A percentile compares a stretch with the other conserved stretches of the same genome.
phyloP scores from a whole-genome alignment of 2,113 vertebrate genomes.

The Marmota monax region DNA sequence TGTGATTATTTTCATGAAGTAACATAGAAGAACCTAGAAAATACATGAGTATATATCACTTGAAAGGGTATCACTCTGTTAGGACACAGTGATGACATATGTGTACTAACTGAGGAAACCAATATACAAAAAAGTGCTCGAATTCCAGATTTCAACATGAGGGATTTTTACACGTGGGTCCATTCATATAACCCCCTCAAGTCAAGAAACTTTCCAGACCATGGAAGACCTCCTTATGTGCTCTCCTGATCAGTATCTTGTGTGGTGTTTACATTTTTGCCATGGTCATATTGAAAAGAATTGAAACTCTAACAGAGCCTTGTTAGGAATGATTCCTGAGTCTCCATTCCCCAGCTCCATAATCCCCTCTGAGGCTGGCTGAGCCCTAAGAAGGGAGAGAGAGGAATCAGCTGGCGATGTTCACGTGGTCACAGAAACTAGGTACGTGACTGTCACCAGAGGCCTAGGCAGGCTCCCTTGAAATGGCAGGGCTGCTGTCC shows the following conservation, averaged over 20 bases:
- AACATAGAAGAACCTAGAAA: background rate
- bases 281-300: background rate
- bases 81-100: background rate
- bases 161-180: background rate
- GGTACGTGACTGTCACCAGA: constrained; percentile 44
- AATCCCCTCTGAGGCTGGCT: background rate
- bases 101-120: background rate
- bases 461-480: background rate
- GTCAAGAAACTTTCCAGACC: background rate
- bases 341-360: background rate
- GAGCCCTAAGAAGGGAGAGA: background rate
- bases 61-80: background rate
- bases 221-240: background rate
- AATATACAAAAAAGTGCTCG: background rate
- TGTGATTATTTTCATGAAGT: background rate
- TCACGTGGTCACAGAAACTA: background rate
- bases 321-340: background rate
- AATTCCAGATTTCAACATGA: background rate
- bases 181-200: background rate
- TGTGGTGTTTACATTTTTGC: background rate
- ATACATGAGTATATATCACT: background rate
- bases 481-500: constrained; percentile 59
- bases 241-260: background rate
- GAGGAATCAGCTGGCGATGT: background rate
- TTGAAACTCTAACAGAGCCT: background rate